A percentile compares a stretch with the other conserved stretches of the same genome.
phyloP scores from a whole-genome alignment of 2,888 invertebrate genomes.

The Aspidapion aeneum region DNA sequence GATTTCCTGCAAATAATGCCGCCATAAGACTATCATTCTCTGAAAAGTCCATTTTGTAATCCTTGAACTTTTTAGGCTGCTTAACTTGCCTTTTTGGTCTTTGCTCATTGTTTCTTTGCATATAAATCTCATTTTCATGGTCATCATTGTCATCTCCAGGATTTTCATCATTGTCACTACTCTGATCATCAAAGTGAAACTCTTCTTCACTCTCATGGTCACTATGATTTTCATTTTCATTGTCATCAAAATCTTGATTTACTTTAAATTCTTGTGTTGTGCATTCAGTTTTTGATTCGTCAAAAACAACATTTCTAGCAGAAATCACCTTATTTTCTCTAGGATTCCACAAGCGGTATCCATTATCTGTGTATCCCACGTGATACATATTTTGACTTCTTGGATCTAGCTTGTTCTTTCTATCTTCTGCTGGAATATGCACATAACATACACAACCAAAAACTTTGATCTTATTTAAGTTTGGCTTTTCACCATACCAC shows the following conservation, averaged over 20 bases:
- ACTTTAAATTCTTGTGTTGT: background rate
- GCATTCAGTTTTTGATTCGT: background rate
- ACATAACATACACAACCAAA: conserved; percentile 6
- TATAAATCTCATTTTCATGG: no score
- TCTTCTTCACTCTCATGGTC: background rate
- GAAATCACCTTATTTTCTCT: conserved; percentile 2
- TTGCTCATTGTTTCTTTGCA: conserved; percentile 1
- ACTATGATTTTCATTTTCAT: background rate
- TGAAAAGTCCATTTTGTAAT: conserved; percentile 17
- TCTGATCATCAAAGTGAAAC: background rate
- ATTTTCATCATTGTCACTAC: background rate
- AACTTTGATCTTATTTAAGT: conserved; percentile 6
- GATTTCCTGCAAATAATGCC: conserved; percentile 11
- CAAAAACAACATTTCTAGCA: conserved; percentile 8
- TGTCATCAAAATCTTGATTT: background rate
- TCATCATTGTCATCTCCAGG: no score
- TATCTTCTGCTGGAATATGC: background rate
- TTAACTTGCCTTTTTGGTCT: background rate
- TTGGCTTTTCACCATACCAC: conserved; percentile 3
- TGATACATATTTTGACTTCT: conserved; percentile 4
- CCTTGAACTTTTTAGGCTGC: conserved; percentile 13
- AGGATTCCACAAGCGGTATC: conserved; percentile 1
- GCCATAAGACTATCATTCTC: conserved; percentile 12
- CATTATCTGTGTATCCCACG: conserved; percentile 3
- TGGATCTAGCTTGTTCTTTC: background rate